A percentile compares a stretch with the other conserved stretches of the same genome.
Evolutionary conservation across 1,140 invertebrate species (phyloP).

Genomic region (Oedothorax gibbosus): DNA sequence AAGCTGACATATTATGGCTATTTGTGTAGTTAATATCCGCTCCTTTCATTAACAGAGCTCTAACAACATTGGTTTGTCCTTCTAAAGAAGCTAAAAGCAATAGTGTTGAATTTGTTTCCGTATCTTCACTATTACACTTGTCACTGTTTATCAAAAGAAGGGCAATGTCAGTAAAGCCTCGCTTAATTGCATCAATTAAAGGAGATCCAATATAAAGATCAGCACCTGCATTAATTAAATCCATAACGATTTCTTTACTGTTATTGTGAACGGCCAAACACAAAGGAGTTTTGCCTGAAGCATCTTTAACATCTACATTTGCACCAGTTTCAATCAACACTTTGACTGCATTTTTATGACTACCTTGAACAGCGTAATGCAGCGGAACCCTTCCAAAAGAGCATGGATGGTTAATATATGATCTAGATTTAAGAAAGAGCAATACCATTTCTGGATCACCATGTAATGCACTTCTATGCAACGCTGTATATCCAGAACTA

Average conservation of each 20-base stretch:
- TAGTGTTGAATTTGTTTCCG: conserved; percentile 53
- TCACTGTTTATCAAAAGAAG: too few relatives aligned
- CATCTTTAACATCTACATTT: conserved; percentile 3
- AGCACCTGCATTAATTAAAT: too few relatives aligned
- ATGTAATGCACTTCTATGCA: too few relatives aligned
- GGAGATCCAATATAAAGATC: too few relatives aligned
- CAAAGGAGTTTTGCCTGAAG: conserved; percentile 65
- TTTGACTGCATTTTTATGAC: background rate
- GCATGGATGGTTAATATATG: background rate
- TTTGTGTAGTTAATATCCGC: conserved; percentile 4
- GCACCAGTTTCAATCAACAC: background rate
- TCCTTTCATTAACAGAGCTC: conserved; percentile 3
- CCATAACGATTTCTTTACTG: too few relatives aligned
- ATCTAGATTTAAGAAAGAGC: background rate
- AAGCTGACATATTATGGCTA: background rate
- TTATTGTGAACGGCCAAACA: conserved; percentile 63
- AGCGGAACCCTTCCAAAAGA: too few relatives aligned
- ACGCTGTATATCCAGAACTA: too few relatives aligned
- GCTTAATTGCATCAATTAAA: too few relatives aligned
- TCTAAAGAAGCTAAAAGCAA: conserved; percentile 65
- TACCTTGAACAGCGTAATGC: background rate
- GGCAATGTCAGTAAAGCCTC: too few relatives aligned
- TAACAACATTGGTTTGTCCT: conserved; percentile 63
- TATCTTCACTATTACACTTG: too few relatives aligned
- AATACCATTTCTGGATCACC: too few relatives aligned